Percentiles rank a stretch among this genome's conserved stretches.
phyloP scores from a whole-genome alignment of 2,113 vertebrate genomes.

The Strix aluco region DNA sequence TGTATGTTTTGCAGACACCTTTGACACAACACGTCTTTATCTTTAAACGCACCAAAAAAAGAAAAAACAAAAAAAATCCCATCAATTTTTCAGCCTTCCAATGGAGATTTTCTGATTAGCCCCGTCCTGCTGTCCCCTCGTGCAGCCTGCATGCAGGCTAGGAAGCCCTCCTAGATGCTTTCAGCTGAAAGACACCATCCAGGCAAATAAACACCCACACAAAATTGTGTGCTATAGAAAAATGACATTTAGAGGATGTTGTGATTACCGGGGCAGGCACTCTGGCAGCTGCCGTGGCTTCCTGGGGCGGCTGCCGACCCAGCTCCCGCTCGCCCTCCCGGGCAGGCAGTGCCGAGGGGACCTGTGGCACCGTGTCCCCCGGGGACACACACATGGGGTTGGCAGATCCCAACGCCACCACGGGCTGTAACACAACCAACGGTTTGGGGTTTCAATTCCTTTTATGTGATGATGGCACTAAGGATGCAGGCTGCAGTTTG shows the following conservation, averaged over 20 bases:
- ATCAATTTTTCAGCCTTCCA: background rate
- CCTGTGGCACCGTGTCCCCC: rapidly evolving
- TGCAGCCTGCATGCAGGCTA: rapidly evolving
- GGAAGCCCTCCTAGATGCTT: background rate
- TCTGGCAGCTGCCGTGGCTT: rapidly evolving
- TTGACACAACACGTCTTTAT: rapidly evolving
- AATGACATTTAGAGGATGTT: background rate
- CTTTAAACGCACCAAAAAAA: background rate
- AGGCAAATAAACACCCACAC: background rate
- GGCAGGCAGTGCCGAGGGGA: background rate
- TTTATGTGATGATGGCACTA: no score
- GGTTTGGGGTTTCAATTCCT: background rate
- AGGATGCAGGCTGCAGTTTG: no score
- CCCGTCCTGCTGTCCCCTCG: background rate
- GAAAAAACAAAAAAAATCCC: background rate
- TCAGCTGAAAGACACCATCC: background rate
- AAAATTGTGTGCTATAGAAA: rapidly evolving
- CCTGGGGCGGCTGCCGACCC: background rate
- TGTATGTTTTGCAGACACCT: background rate
- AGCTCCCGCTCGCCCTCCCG: rapidly evolving
- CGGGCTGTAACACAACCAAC: rapidly evolving
- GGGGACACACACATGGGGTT: rapidly evolving
- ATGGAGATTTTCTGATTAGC: background rate
- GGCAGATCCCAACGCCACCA: background rate
- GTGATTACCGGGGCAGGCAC: background rate